These are phyloP conservation scores for Sphaeramia orbicularis DNA, from an alignment of 2,797 vertebrate genomes.

Conservation along the genomic window DNA sequence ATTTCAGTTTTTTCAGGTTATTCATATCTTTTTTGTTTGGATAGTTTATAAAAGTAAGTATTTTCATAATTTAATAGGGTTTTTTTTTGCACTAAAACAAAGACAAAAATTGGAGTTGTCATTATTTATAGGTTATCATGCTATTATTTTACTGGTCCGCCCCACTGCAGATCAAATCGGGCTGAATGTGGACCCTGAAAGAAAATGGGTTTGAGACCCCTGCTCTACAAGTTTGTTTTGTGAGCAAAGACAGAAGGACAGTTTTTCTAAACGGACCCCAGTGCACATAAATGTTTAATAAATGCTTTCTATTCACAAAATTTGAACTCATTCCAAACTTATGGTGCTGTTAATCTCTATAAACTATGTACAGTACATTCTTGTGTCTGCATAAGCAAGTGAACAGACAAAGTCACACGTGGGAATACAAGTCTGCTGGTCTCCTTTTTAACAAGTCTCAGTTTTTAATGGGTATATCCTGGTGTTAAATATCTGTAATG, in stretches of 20 bases:
- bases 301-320: conserved; percentile 47
- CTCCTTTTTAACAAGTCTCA: conserved; percentile 70
- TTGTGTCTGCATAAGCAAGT: conserved; percentile 66
- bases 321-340: conserved; percentile 39
- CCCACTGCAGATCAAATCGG: too few species aligned
- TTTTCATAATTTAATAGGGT: too few species aligned
- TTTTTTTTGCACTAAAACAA: too few species aligned
- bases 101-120: too few species aligned
- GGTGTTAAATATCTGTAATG: conserved; percentile 68
- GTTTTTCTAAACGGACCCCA: conserved; percentile 43
- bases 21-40: too few species aligned
- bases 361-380: conserved; percentile 21
- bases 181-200: too few species aligned
- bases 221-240: conserved; percentile 25
- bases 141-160: too few species aligned
- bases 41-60: too few species aligned
- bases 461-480: conserved; percentile 69
- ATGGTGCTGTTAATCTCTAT: conserved; percentile 46
- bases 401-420: conserved; percentile 65
- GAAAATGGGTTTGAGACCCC: too few species aligned
- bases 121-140: too few species aligned
- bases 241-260: conserved; percentile 14
- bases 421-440: conserved; percentile 49
- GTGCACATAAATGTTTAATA: conserved; percentile 55
- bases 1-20: too few species aligned